Evolutionary conservation across 2,888 invertebrate species (phyloP).

Genomic region (Gisinianus flammeolus): DNA sequence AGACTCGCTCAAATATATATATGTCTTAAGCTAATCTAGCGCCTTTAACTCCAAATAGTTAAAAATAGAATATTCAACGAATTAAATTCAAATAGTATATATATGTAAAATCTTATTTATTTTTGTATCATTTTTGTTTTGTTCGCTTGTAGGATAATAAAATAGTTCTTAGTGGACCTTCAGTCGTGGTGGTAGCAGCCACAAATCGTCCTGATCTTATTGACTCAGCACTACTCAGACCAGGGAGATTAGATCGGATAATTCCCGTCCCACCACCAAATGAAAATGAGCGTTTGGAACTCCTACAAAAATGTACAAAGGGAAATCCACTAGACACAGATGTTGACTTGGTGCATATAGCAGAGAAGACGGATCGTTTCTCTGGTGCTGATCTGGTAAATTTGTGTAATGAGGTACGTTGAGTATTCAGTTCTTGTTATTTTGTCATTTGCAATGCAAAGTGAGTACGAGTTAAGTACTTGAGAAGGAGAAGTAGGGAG

Average conservation of each 20-base stretch:
- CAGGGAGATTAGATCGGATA: conserved; percentile 70
- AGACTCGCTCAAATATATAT: background rate
- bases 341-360: conserved; percentile 63
- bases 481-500: background rate
- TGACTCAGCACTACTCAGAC: conserved; percentile 69
- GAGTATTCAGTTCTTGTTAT: background rate
- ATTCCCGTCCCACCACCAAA: conserved; percentile 70
- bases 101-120: too few species aligned
- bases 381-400: conserved; percentile 71
- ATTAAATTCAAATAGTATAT: too few species aligned
- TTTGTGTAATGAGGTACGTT: conserved; percentile 67
- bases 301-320: conserved; percentile 64
- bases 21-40: background rate
- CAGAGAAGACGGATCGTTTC: conserved; percentile 64
- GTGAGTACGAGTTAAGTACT: background rate
- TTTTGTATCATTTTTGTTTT: too few species aligned
- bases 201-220: conserved; percentile 71
- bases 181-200: conserved; percentile 69
- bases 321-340: conserved; percentile 63
- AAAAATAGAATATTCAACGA: background rate
- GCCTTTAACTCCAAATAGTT: background rate
- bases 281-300: conserved; percentile 63
- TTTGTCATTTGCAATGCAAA: background rate
- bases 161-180: conserved; percentile 37
- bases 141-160: background rate